Evolutionary conservation across 37 sponge, comb jelly and placozoan genomes (phyloP).

Genomic region (Beroe ovata): DNA sequence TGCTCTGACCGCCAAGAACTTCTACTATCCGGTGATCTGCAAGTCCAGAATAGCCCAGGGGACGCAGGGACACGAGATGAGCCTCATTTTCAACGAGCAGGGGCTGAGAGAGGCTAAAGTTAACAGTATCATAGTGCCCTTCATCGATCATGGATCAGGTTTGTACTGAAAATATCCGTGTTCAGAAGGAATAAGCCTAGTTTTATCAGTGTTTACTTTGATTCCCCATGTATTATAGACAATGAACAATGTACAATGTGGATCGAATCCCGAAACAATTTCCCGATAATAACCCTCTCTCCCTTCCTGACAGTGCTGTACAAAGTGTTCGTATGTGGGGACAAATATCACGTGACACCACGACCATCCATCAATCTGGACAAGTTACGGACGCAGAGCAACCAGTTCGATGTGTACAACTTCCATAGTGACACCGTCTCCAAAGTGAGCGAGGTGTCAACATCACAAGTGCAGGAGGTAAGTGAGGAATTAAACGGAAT

Average conservation of each 20-base stretch:
- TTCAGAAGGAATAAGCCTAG: too few relatives aligned
- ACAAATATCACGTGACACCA: neutral
- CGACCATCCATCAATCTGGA: slow-evolving; percentile 50
- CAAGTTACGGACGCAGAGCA: neutral
- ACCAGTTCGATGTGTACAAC: slow-evolving; percentile 31
- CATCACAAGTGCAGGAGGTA: slow-evolving; percentile 51
- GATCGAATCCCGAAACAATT: too few relatives aligned
- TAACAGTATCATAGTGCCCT: slow-evolving; percentile 34
- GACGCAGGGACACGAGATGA: slow-evolving; percentile 56
- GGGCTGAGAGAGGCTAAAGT: neutral
- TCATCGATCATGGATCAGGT: slow-evolving; percentile 33
- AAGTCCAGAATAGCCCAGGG: slow-evolving; percentile 58
- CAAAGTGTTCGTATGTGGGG: slow-evolving; percentile 65
- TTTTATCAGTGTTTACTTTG: too few relatives aligned
- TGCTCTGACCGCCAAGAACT: neutral
- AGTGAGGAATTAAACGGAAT: too few relatives aligned
- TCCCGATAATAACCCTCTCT: neutral
- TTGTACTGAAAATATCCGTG: too few relatives aligned
- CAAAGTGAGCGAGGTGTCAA: neutral
- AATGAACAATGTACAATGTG: too few relatives aligned
- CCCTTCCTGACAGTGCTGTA: slow-evolving; percentile 44
- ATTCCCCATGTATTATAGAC: too few relatives aligned
- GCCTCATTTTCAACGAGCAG: slow-evolving; percentile 23
- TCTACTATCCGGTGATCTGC: slow-evolving; percentile 38
- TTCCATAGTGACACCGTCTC: slow-evolving; percentile 62